Conservation (phyloP, 2,113 vertebrate genomes). For the Pelobates fuscus region DNA sequence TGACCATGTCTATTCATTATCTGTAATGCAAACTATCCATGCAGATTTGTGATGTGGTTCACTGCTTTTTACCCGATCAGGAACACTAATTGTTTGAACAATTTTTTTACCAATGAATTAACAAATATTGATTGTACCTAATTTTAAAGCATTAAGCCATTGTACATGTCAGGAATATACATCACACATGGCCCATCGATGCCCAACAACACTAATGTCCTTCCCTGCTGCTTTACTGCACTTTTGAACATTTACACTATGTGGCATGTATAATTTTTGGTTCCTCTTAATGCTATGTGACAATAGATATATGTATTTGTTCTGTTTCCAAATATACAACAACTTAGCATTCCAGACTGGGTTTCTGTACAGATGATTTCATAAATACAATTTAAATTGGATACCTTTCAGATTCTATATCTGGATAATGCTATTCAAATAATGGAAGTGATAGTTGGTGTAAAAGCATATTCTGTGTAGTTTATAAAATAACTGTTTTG, state of each 20-base stretch:
- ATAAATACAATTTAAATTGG: too few species aligned
- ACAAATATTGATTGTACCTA: constrained; percentile 91
- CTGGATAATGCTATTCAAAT: too few species aligned
- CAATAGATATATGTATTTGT: background rate
- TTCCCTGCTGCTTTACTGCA: constrained; percentile 31
- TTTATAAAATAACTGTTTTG: too few species aligned
- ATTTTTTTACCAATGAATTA: constrained; percentile 96
- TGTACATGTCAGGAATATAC: constrained; percentile 78
- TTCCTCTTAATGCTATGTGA: constrained; percentile 4
- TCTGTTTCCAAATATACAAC: constrained; percentile 41
- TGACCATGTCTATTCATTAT: too few species aligned
- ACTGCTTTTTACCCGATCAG: constrained; percentile 11
- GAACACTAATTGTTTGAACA: constrained; percentile 85
- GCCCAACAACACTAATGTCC: constrained; percentile 62
- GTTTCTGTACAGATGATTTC: too few species aligned
- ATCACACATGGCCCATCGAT: constrained; percentile 97
- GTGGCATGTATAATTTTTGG: constrained; percentile 7
- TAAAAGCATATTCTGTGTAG: too few species aligned
- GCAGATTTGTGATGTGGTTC: too few species aligned
- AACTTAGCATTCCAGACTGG: too few species aligned
- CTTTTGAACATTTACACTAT: constrained; percentile 13
- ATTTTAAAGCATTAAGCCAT: constrained; percentile 80
- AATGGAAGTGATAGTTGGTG: too few species aligned
- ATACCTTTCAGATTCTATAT: too few species aligned
- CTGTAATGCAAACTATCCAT: too few species aligned